Evolutionary conservation across 2,113 vertebrate genomes (phyloP).

Genomic region (Ursus arctos): DNA sequence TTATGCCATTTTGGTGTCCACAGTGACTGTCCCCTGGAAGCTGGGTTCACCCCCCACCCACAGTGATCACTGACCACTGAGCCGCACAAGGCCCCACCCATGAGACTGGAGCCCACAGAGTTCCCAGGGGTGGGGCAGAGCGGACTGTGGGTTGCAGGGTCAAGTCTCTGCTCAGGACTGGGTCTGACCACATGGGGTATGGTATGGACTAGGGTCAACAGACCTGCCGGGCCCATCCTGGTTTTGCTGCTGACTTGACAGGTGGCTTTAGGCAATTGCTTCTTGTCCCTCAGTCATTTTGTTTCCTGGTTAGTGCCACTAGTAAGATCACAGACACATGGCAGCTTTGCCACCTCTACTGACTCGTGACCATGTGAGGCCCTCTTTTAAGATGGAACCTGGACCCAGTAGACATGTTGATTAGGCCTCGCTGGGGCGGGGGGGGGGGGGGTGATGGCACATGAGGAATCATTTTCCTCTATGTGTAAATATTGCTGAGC

Average conservation of each 20-base stretch:
- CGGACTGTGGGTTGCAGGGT: background rate
- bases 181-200: constrained; percentile 64
- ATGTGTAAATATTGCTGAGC: background rate
- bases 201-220: background rate
- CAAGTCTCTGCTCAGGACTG: constrained; percentile 34
- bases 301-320: background rate
- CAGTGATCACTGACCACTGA: background rate
- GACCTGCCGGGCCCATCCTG: background rate
- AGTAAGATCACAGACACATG: constrained; percentile 71
- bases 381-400: background rate
- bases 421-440: background rate
- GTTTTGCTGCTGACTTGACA: background rate
- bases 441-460: accelerated
- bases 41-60: background rate
- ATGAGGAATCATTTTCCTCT: background rate
- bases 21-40: constrained; percentile 75
- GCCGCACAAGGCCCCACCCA: background rate
- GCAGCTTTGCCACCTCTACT: constrained; percentile 61
- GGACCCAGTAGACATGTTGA: accelerated
- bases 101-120: background rate
- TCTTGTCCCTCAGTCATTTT: background rate
- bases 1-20: constrained; percentile 68
- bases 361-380: constrained; percentile 61
- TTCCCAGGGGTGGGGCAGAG: background rate
- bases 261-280: background rate